Conservation (phyloP, 2,797 vertebrate genomes). For the Lepidocolaptes lacrymiger region DNA sequence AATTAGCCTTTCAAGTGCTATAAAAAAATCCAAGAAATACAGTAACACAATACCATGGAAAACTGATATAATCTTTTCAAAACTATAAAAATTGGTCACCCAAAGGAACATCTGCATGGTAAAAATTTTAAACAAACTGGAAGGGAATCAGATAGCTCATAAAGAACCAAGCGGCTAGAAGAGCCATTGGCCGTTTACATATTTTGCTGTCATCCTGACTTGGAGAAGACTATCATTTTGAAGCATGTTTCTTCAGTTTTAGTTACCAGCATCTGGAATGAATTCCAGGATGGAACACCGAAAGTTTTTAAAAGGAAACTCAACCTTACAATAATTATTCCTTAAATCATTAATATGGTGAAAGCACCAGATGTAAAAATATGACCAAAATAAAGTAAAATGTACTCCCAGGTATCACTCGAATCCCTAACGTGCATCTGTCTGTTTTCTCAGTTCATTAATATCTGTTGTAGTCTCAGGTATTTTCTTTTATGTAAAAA, state of each 20-base stretch:
- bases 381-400: conserved; percentile 69
- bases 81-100: conserved; percentile 99
- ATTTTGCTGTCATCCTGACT: conserved; percentile 79
- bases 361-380: conserved; percentile 72
- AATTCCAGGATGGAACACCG: conserved; percentile 81
- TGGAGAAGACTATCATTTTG: conserved; percentile 74
- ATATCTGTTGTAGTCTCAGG: conserved; percentile 50
- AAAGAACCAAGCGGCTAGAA: conserved; percentile 78
- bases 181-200: conserved; percentile 70
- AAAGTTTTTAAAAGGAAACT: conserved; percentile 79
- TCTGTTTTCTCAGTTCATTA: conserved; percentile 71
- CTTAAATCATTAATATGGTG: conserved; percentile 82
- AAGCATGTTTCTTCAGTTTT: conserved; percentile 77
- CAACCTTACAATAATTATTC: conserved; percentile 79
- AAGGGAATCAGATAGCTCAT: conserved; percentile 93
- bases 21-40: conserved; percentile 88
- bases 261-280: conserved; percentile 84
- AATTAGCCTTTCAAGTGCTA: conserved; percentile 86
- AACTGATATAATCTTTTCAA: conserved; percentile 99
- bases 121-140: conserved; percentile 98
- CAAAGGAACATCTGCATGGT: conserved; percentile 96
- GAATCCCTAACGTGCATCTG: conserved; percentile 67
- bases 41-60: conserved; percentile 97
- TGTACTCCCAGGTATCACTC: conserved; percentile 67
- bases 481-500: conserved; percentile 68